A percentile compares a stretch with the other conserved stretches of the same genome.
phyloP scores from a whole-genome alignment of 2,797 vertebrate species.

The Euphonia xanthogaster region DNA sequence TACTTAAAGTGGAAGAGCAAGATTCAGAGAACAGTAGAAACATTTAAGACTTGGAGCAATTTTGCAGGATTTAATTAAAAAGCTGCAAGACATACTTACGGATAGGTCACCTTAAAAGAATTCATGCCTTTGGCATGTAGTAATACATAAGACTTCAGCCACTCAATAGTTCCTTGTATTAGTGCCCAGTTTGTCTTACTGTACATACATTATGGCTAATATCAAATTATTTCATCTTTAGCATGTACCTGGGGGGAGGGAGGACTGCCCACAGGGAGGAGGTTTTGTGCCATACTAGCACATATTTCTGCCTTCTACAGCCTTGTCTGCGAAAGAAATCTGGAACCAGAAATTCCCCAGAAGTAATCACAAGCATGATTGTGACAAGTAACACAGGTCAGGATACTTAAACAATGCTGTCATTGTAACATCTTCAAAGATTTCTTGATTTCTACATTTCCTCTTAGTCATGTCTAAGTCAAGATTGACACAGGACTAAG shows the following conservation, averaged over 20 bases:
- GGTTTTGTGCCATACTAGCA: background rate
- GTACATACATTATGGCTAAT: background rate
- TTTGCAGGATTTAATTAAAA: slow-evolving; percentile 29
- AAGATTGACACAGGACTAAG: background rate
- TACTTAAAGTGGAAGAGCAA: background rate
- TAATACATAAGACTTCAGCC: background rate
- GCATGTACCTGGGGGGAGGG: background rate
- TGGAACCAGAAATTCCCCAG: background rate
- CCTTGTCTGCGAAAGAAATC: background rate
- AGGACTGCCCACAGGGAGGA: background rate
- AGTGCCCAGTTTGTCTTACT: background rate
- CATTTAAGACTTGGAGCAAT: background rate
- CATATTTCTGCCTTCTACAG: background rate
- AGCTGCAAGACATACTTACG: background rate
- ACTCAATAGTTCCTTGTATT: background rate
- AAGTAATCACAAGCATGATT: background rate
- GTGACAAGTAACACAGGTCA: background rate
- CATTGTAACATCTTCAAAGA: background rate
- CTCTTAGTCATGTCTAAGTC: slow-evolving; percentile 25
- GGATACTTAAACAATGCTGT: background rate
- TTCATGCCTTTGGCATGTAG: background rate
- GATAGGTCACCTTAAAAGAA: background rate
- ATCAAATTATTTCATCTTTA: background rate
- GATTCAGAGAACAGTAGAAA: background rate
- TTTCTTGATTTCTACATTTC: background rate